Evolutionary conservation across 2,113 vertebrate species (phyloP), one percentile per base, ranked within the genome.

Genomic region (Ceyx melanurus): DNA sequence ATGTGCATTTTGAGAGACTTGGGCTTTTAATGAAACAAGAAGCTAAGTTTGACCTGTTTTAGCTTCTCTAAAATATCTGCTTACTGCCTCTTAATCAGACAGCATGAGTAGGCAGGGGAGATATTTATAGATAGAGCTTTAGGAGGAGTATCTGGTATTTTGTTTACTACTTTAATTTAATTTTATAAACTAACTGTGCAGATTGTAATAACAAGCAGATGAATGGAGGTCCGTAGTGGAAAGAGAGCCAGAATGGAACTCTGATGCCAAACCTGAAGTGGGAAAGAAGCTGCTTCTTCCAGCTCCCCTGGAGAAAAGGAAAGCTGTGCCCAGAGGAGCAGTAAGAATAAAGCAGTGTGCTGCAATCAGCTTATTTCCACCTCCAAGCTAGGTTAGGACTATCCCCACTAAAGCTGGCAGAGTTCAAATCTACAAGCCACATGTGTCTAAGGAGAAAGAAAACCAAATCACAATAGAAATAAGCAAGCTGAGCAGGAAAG

Each of bases 81-180:
- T 95, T 90, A 90, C 72, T 71, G 57, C 7, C 79, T 64, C 76
- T 86, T 86, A 82, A 91, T 88, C 85, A 91, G 92, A 88, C 33
- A 83, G 51, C 72, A 74, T 74, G 94, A 95, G 85, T 92, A 95
- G 95, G 92, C 92, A 88, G 56, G 28, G 20, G 22, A 92, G 90
- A 81, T 92, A 95, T 95, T 95, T 92, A 95, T 88, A 95, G 90
- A 80, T 26, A 12, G 76, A 94, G 93, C 72, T 94, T 92, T 91
- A 93, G 85, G 64, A 89, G 51, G 75, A 91, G 75, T 89, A 96
- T 77, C 85, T 95, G 82, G 84, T 85, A 95, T 94, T 96, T 90
- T 95, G 92, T 95, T 96, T 94, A 96, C 95, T 93, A 92, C 91
- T 96, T 96, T 85, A 93, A 95, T 95, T 96, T 95, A 94, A 89